Evolutionary conservation across 2,797 vertebrate genomes (phyloP).

Genomic region (Hafferia zeledoni): DNA sequence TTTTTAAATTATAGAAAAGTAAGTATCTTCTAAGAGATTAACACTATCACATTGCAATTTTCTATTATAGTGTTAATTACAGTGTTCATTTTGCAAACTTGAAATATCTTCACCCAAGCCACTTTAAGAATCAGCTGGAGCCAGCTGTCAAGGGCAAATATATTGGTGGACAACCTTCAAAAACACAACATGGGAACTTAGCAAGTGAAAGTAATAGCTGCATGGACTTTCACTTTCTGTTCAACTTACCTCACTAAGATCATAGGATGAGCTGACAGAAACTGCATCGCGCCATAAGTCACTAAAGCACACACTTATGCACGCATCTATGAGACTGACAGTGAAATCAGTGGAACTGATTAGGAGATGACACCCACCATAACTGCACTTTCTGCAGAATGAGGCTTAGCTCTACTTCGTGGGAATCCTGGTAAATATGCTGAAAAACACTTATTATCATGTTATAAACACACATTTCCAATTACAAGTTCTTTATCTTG

Average conservation of each 20-base stretch:
- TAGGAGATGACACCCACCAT: neutral
- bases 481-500: neutral
- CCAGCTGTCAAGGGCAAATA: neutral
- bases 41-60: accelerated
- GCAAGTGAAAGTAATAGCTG: neutral
- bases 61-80: neutral
- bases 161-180: neutral
- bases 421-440: neutral
- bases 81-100: neutral
- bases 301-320: accelerated
- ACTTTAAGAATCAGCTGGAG: neutral
- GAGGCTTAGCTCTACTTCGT: neutral
- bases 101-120: neutral
- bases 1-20: neutral
- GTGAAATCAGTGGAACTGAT: neutral
- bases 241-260: neutral
- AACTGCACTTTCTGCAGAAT: neutral
- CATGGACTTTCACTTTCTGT: neutral
- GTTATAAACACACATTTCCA: neutral
- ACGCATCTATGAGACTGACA: neutral
- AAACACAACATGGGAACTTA: neutral
- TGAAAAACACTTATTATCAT: neutral
- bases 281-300: neutral
- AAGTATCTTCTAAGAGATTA: neutral
- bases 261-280: neutral